A percentile compares a stretch with the other conserved stretches of the same genome.
phyloP scores from a whole-genome alignment of 2,797 vertebrate species.

The Taenioides sp. region DNA sequence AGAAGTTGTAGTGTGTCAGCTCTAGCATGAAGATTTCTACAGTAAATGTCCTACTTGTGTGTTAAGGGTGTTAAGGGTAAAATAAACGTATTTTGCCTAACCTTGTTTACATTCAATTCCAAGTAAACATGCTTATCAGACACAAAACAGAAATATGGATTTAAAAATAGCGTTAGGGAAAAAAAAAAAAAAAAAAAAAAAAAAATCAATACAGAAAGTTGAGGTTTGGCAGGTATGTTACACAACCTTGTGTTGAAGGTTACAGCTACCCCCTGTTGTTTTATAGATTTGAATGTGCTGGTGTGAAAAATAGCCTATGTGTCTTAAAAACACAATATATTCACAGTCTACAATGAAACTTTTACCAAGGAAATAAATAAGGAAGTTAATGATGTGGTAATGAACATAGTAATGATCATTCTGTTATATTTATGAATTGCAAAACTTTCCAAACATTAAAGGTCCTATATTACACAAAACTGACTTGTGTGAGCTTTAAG shows the following conservation, averaged over 20 bases:
- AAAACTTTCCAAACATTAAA: neutral
- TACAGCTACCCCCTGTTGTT: neutral
- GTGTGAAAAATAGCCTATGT: too few relatives aligned
- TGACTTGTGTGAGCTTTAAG: too few relatives aligned
- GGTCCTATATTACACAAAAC: too few relatives aligned
- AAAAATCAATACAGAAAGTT: neutral
- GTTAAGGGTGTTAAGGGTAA: neutral
- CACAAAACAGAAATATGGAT: neutral
- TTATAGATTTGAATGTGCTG: neutral
- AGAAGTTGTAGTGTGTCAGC: too few relatives aligned
- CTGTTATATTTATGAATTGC: neutral
- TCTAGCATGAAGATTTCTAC: neutral
- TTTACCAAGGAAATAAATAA: too few relatives aligned
- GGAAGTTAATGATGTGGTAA: neutral
- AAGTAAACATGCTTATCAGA: neutral
- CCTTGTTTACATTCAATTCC: neutral
- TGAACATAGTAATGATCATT: neutral
- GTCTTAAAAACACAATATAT: neutral
- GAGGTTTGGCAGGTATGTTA: neutral
- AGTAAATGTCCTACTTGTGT: too few relatives aligned
- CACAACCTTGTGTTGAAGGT: neutral
- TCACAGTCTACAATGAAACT: neutral
- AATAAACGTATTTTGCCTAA: neutral
- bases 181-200: neutral
- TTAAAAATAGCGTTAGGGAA: neutral